Evolutionary conservation across 1,140 invertebrate genomes (phyloP).

Genomic region (Neelides sp.): DNA sequence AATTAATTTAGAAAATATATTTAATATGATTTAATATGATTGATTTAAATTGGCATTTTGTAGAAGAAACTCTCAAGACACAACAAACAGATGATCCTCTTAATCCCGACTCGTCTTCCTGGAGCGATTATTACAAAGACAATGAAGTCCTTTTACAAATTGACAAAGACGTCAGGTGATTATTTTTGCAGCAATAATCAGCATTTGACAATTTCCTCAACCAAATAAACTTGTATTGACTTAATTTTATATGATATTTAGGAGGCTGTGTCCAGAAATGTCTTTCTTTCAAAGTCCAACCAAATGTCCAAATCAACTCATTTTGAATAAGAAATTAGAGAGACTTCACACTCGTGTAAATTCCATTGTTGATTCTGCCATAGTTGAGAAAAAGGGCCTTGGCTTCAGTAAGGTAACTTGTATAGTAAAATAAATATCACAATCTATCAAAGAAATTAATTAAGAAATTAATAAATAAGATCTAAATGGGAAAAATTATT

Average conservation of each 20-base stretch:
- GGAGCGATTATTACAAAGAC: conserved; percentile 88
- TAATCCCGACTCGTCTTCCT: conserved; percentile 86
- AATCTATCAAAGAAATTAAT: neutral
- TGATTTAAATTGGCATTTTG: conserved; percentile 27
- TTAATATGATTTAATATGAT: conserved; percentile 5
- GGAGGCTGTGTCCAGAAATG: conserved; percentile 86
- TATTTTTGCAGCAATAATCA: conserved; percentile 5
- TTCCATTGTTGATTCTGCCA: conserved; percentile 71
- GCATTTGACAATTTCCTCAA: conserved; percentile 5
- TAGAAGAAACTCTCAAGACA: conserved; percentile 64
- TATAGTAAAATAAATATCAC: neutral
- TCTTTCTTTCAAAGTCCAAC: conserved; percentile 20
- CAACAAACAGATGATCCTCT: conserved; percentile 65
- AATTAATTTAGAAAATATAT: conserved; percentile 26
- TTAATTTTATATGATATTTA: conserved; percentile 35
- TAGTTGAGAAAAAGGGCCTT: conserved; percentile 72
- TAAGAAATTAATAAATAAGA: neutral
- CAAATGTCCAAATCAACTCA: conserved; percentile 18
- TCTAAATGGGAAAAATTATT: neutral
- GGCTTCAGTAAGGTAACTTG: conserved; percentile 68
- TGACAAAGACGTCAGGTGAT: conserved; percentile 84
- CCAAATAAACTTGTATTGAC: conserved; percentile 3
- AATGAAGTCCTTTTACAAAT: conserved; percentile 93
- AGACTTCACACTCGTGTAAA: conserved; percentile 76
- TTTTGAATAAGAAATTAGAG: conserved; percentile 57